Evolutionary conservation across 2,113 vertebrate species (phyloP).

Genomic region (Ailuropoda melanoleuca): DNA sequence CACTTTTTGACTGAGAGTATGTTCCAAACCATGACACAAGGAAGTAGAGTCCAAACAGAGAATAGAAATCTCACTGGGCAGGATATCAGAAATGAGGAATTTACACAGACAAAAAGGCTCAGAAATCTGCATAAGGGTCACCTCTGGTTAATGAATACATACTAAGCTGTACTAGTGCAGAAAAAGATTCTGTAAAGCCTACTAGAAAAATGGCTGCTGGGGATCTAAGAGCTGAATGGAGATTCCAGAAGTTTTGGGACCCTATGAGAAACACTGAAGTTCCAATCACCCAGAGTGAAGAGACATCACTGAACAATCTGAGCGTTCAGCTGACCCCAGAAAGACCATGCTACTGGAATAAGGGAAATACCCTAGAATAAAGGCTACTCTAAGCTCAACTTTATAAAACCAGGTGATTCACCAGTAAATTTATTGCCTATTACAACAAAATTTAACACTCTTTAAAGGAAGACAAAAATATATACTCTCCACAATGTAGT

Average conservation of each 20-base stretch:
- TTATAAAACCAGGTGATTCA: not conserved
- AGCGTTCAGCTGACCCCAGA: not conserved
- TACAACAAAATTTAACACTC: not conserved
- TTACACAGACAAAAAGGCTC: not conserved
- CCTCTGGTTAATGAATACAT: not conserved
- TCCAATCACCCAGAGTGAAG: not conserved
- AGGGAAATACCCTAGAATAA: not conserved
- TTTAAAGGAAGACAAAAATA: constrained; percentile 2
- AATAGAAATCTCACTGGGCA: not conserved
- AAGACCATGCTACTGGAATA: not conserved
- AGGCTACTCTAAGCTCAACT: not conserved
- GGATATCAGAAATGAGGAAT: not conserved
- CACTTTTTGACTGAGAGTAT: not conserved
- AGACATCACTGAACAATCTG: not conserved
- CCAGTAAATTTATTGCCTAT: not conserved
- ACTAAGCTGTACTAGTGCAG: not conserved
- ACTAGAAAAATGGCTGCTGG: not conserved
- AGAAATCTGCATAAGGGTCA: not conserved
- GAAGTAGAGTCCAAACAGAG: not conserved
- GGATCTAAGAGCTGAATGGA: not conserved
- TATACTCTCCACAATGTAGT: not conserved
- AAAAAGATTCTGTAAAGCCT: not conserved
- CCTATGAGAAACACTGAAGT: not conserved
- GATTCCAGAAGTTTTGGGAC: not conserved
- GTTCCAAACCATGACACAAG: not conserved